These are phyloP conservation scores for Hydractinia symbiolongicarpus DNA, from an alignment of 30 jellyfish, hydroid and myxozoan genomes.

Conservation along the genomic window DNA sequence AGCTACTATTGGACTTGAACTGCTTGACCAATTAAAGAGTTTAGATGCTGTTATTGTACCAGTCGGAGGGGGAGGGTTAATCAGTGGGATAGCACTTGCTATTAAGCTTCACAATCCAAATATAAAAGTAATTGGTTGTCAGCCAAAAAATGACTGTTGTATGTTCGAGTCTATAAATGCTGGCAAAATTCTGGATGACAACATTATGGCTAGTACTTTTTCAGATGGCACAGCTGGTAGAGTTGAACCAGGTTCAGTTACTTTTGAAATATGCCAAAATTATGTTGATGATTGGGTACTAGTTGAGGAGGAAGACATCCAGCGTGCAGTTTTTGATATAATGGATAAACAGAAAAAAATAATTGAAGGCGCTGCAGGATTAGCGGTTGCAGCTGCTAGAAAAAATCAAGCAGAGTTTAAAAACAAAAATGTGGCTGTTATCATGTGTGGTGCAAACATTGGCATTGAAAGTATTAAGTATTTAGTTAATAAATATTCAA, in stretches of 20 bases:
- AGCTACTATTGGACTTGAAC: conserved; percentile 77
- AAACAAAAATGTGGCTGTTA: conserved; percentile 56
- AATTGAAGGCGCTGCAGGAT: conserved; percentile 84
- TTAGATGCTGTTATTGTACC: conserved; percentile 72
- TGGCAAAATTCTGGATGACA: conserved; percentile 47
- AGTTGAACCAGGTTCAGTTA: conserved; percentile 59
- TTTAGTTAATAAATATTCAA: conserved; percentile 23
- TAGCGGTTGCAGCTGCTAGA: conserved; percentile 60
- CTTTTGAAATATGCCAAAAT: conserved; percentile 65
- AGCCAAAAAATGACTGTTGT: conserved; percentile 40
- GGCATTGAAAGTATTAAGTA: conserved; percentile 31
- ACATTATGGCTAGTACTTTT: conserved; percentile 38
- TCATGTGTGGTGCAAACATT: conserved; percentile 75
- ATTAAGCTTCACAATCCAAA: conserved; percentile 43
- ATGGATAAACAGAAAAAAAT: conserved; percentile 54
- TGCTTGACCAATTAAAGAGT: conserved; percentile 49
- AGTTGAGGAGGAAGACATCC: conserved; percentile 83
- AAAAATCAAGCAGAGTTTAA: conserved; percentile 37
- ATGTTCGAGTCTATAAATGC: conserved; percentile 41
- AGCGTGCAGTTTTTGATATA: conserved; percentile 63
- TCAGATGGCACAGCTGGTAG: conserved; percentile 86
- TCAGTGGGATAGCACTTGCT: conserved; percentile 58
- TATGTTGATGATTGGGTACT: conserved; percentile 81
- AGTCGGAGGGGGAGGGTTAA: conserved; percentile 93
- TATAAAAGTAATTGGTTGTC: conserved; percentile 64